phyloP scores from a whole-genome alignment of 2,888 invertebrate genomes.

The Phasia obesa region DNA sequence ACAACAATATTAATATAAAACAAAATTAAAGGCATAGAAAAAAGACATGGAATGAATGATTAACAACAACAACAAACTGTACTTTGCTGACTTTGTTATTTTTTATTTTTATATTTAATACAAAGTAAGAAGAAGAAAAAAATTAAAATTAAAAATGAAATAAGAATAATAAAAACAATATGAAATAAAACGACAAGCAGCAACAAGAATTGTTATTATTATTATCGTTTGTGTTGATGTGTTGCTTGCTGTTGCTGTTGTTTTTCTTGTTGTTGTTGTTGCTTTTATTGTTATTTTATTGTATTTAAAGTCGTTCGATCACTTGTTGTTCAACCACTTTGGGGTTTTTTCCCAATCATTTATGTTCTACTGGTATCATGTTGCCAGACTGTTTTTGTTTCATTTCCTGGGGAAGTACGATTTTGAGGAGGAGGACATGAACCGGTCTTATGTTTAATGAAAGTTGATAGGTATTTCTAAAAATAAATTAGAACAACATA shows the following conservation, averaged over 20 bases:
- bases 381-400: slow-evolving; percentile 35
- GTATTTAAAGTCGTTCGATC: slow-evolving; percentile 71
- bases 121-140: slow-evolving; percentile 19
- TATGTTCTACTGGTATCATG: slow-evolving; percentile 21
- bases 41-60: slow-evolving; percentile 48
- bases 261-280: slow-evolving; percentile 42
- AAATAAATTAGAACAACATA: too few species aligned
- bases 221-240: slow-evolving; percentile 6
- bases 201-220: slow-evolving; percentile 63
- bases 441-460: too few species aligned
- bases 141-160: slow-evolving; percentile 38
- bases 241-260: slow-evolving; percentile 1
- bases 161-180: slow-evolving; percentile 52
- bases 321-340: slow-evolving; percentile 70
- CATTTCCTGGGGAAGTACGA: neutral
- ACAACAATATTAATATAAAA: slow-evolving; percentile 4
- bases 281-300: slow-evolving; percentile 45
- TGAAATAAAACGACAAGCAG: slow-evolving; percentile 32
- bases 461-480: too few species aligned
- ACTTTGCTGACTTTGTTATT: slow-evolving; percentile 51
- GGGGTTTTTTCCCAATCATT: slow-evolving; percentile 60
- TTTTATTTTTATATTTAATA: slow-evolving; percentile 36
- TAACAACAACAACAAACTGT: slow-evolving; percentile 61
- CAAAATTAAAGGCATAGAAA: slow-evolving; percentile 15
- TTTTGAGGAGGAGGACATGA: too few species aligned